phyloP scores from a whole-genome alignment of 2,113 vertebrate genomes.

The Blennius ocellaris region DNA sequence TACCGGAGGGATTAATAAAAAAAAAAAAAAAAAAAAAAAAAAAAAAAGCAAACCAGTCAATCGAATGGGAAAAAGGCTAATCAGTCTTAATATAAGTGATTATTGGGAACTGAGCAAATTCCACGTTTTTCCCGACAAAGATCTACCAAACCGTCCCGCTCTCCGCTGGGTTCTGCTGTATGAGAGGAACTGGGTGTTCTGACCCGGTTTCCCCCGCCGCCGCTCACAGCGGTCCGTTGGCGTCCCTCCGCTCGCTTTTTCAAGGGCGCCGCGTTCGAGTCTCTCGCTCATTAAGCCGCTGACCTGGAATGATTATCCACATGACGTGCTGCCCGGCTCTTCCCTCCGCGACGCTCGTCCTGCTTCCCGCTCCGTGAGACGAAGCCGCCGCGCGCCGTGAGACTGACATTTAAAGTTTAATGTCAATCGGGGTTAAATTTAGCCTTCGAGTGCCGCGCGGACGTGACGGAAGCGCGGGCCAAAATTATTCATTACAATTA shows the following conservation, averaged over 20 bases:
- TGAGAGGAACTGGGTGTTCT: too few species aligned
- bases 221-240: background rate
- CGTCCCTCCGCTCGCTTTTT: slow-evolving; percentile 34
- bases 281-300: slow-evolving; percentile 57
- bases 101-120: too few species aligned
- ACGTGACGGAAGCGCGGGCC: background rate
- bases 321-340: slow-evolving; percentile 44
- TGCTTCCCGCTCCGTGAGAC: background rate
- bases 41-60: too few species aligned
- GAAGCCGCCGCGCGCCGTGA: background rate
- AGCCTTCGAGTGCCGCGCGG: slow-evolving; percentile 1
- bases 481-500: background rate
- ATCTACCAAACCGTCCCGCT: too few species aligned
- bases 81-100: too few species aligned
- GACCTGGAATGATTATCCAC: slow-evolving; percentile 70
- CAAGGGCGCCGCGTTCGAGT: slow-evolving; percentile 45
- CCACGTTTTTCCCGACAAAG: too few species aligned
- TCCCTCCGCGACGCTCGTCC: background rate
- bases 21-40: too few species aligned
- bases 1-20: too few species aligned
- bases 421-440: background rate
- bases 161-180: too few species aligned
- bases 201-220: too few species aligned
- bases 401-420: slow-evolving; percentile 10
- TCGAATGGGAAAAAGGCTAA: too few species aligned